phyloP scores from a whole-genome alignment of 1,140 invertebrate species.

The Papilio xuthus region DNA sequence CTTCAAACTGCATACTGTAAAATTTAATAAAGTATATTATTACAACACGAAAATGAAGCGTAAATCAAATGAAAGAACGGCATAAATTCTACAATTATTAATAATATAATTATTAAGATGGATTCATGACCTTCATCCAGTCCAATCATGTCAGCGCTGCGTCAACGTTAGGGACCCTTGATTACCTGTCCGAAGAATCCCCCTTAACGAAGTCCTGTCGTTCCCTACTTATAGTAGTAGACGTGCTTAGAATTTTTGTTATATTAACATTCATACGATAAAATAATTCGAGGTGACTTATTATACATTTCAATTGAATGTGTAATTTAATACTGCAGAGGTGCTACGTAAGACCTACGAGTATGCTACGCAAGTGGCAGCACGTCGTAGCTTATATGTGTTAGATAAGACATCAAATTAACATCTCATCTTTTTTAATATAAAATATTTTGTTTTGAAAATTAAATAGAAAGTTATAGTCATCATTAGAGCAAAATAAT shows the following conservation, averaged over 20 bases:
- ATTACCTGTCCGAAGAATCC: constrained; percentile 41
- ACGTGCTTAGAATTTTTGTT: constrained; percentile 20
- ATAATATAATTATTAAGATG: not conserved
- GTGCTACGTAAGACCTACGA: not conserved
- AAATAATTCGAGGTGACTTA: not conserved
- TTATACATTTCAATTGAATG: not conserved
- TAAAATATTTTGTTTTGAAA: too few relatives aligned
- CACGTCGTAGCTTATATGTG: not conserved
- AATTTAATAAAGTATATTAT: not conserved
- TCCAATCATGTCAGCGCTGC: constrained; percentile 39
- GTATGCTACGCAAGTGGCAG: not conserved
- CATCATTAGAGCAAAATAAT: too few relatives aligned
- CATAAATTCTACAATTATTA: too few relatives aligned
- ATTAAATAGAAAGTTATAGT: too few relatives aligned
- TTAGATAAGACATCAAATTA: not conserved
- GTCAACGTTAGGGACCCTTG: constrained; percentile 42
- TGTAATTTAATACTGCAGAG: not conserved
- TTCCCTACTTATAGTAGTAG: constrained; percentile 15
- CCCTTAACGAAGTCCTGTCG: constrained; percentile 25
- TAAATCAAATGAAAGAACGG: too few relatives aligned
- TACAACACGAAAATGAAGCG: not conserved
- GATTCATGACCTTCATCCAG: constrained; percentile 19
- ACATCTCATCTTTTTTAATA: too few relatives aligned
- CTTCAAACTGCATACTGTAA: too few relatives aligned
- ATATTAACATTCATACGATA: not conserved